Evolutionary conservation across 2,797 vertebrate species (phyloP), one percentile per base, ranked within the genome.

Genomic region (Hydrocynus forskahlii): DNA sequence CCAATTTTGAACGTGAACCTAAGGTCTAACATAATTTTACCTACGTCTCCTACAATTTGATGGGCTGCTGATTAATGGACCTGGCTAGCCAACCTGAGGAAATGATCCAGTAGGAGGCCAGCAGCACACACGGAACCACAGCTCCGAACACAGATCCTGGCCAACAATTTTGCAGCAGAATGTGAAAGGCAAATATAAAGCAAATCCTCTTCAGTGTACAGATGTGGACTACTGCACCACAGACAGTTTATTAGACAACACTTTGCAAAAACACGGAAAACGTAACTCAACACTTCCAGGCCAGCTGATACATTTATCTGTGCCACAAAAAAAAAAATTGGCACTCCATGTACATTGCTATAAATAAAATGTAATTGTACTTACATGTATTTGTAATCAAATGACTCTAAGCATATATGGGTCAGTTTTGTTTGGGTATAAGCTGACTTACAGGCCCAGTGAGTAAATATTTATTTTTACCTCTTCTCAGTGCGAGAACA

Each of bases 11-110:
- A 60, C 16, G 64, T 68, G 55, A 64, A 81, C 63, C 67, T 50
- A 59, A 52, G n/a, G 59, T 52, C 64, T 35, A 50, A 60, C 38
- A 48, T 68, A 48, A 75, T 81, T 68, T 75, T 60, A 75, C 40
- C 52, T 60, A 60, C 14, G n/a, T 60, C 74, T 76, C 8, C n/a
- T 38, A 52, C 48, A 45, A 68, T 69, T 62, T 59, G 72, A 76
- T 60, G 55, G 43, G 10, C 43, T 81, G 17, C 23, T 81, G 14
- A 60, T 64, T 72, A 45, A n/a, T 6, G 66, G 3, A 63, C 57
- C 7, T 29, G 13, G 7, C 2, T 13, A 29, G 59, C 21, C 35
- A 23, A 59, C 17, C 19, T 52, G n/a, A 19, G 43, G 4, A 19
- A 25, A 55, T 16, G 63, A 57, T 60, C 29, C 55, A 74, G 72